A percentile compares a stretch with the other conserved stretches of the same genome.
These are phyloP conservation scores for Scophthalmus maximus DNA, from an alignment of 2,113 vertebrate species.

Conservation along the genomic window DNA sequence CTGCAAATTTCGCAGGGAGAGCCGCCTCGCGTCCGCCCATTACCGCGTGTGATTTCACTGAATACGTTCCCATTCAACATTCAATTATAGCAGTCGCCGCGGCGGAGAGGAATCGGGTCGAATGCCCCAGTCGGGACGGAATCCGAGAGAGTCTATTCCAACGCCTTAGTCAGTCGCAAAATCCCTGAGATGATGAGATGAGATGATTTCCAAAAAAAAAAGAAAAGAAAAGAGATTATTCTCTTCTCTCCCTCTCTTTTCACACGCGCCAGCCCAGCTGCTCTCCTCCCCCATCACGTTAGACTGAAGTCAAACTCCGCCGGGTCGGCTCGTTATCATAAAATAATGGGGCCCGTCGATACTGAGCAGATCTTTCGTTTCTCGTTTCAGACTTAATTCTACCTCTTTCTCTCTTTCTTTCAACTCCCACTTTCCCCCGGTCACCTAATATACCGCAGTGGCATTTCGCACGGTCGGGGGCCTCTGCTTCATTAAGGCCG, in stretches of 20 bases:
- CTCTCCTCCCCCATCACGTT: slow-evolving; percentile 46
- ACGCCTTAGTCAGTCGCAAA: slow-evolving; percentile 60
- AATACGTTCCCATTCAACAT: slow-evolving; percentile 46
- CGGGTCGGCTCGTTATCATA: slow-evolving; percentile 80
- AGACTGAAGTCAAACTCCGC: slow-evolving; percentile 63
- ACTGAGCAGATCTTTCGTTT: slow-evolving; percentile 37
- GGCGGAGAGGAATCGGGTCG: slow-evolving; percentile 64
- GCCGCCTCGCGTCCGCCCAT: neutral
- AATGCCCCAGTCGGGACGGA: slow-evolving; percentile 64
- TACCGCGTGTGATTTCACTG: slow-evolving; percentile 14
- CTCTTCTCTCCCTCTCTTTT: slow-evolving; percentile 21
- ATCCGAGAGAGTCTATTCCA: slow-evolving; percentile 56
- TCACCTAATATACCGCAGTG: slow-evolving; percentile 56
- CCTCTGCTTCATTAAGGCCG: slow-evolving; percentile 59
- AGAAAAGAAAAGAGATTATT: too few relatives aligned
- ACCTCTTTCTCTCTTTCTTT: neutral
- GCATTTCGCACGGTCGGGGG: slow-evolving; percentile 47
- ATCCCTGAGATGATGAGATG: too few relatives aligned
- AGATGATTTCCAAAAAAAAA: too few relatives aligned
- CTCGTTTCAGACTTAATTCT: slow-evolving; percentile 9
- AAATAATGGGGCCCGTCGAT: slow-evolving; percentile 80
- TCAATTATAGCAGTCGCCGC: slow-evolving; percentile 66
- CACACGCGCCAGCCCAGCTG: slow-evolving; percentile 9
- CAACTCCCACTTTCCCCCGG: slow-evolving; percentile 19
- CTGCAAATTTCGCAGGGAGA: too few relatives aligned